These are phyloP conservation scores for Triops longicaudatus DNA, from an alignment of 1,140 invertebrate species.

Conservation along the genomic window DNA sequence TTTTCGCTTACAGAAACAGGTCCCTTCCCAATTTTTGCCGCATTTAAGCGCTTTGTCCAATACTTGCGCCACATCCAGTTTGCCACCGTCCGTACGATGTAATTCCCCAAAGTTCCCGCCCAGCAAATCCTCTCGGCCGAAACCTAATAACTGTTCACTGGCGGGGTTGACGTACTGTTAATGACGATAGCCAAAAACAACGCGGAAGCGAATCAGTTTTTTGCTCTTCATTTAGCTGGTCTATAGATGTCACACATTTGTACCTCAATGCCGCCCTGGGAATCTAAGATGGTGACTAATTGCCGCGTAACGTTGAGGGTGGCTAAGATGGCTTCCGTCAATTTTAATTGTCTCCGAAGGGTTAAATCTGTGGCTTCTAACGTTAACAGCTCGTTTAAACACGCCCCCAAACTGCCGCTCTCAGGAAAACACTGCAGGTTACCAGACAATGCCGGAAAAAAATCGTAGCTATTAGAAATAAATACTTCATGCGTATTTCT, in stretches of 20 bases:
- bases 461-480: neutral
- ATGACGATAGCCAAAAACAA: neutral
- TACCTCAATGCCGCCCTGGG: slow-evolving; percentile 73
- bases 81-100: slow-evolving; percentile 39
- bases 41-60: slow-evolving; percentile 47
- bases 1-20: slow-evolving; percentile 68
- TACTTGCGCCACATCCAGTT: slow-evolving; percentile 29
- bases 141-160: slow-evolving; percentile 65
- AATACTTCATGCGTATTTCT: neutral
- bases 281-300: slow-evolving; percentile 77
- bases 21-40: slow-evolving; percentile 78
- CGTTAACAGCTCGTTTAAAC: slow-evolving; percentile 62
- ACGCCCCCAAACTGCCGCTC: slow-evolving; percentile 54
- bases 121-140: slow-evolving; percentile 61
- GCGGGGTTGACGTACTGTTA: slow-evolving; percentile 70
- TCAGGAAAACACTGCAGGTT: slow-evolving; percentile 58
- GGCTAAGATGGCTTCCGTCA: slow-evolving; percentile 64
- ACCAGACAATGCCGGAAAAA: neutral
- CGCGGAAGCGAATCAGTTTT: slow-evolving; percentile 25
- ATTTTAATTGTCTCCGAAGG: slow-evolving; percentile 46
- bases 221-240: slow-evolving; percentile 22
- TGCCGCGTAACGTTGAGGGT: slow-evolving; percentile 72
- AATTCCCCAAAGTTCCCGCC: slow-evolving; percentile 56
- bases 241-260: slow-evolving; percentile 31
- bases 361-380: slow-evolving; percentile 57